Conservation (phyloP, 2,888 invertebrate species). For the Pseudanteris insignis region DNA sequence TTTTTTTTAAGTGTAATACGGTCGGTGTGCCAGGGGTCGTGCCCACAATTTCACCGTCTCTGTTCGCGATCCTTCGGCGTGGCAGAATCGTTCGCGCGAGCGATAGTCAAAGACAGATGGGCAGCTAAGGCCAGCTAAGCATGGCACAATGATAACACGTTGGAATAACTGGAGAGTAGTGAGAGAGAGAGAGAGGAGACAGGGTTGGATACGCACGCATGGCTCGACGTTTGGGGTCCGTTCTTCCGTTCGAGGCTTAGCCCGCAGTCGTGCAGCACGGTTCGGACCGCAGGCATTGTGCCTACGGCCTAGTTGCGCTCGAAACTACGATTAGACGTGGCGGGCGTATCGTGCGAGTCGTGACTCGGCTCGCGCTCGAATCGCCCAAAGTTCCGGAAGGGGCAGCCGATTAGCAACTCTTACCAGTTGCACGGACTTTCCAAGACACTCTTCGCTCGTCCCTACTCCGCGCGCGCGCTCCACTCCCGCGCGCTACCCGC, state of each 20-base stretch:
- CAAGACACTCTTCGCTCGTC: slow-evolving; percentile 13
- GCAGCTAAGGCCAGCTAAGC: slow-evolving; percentile 54
- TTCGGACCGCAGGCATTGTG: slow-evolving; percentile 48
- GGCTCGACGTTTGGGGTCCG: slow-evolving; percentile 62
- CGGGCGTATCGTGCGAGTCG: slow-evolving; percentile 8
- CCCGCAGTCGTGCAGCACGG: too few species aligned
- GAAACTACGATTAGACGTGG: not conserved
- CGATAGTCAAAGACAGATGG: slow-evolving; percentile 31
- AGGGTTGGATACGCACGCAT: slow-evolving; percentile 67
- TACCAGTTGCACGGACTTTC: slow-evolving; percentile 27
- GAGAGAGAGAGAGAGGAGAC: slow-evolving; percentile 58
- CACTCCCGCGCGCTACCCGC: slow-evolving; percentile 7
- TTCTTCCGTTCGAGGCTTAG: slow-evolving; percentile 62
- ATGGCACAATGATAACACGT: slow-evolving; percentile 64
- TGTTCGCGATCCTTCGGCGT: not conserved
- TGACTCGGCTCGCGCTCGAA: slow-evolving; percentile 19
- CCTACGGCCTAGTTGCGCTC: slow-evolving; percentile 43
- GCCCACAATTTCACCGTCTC: not conserved
- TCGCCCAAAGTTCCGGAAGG: slow-evolving; percentile 37
- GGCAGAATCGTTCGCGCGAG: not conserved
- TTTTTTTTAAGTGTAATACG: not conserved
- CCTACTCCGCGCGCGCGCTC: not conserved
- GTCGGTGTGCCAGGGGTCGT: not conserved
- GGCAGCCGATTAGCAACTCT: slow-evolving; percentile 35
- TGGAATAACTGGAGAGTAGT: slow-evolving; percentile 63